These are phyloP conservation scores for Hymenopus coronatus DNA, from an alignment of 2,888 invertebrate species.

Conservation along the genomic window DNA sequence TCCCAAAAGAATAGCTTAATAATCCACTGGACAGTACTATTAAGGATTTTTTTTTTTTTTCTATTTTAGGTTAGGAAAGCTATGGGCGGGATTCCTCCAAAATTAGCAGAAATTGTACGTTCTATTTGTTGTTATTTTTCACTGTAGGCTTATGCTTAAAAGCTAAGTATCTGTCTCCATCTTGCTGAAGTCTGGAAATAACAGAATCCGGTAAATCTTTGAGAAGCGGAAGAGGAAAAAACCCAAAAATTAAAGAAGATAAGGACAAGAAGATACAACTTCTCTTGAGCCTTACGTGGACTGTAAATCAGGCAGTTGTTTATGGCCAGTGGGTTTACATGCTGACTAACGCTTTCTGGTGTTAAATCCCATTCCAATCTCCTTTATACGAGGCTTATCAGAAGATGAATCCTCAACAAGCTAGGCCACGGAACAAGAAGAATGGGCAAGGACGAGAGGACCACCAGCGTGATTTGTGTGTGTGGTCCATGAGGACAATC, in stretches of 20 bases:
- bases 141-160: too few relatives aligned
- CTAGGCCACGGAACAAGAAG: background rate
- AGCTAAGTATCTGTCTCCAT: too few relatives aligned
- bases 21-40: too few relatives aligned
- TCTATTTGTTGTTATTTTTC: too few relatives aligned
- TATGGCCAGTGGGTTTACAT: background rate
- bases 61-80: too few relatives aligned
- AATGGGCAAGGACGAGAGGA: background rate
- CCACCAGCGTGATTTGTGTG: background rate
- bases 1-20: too few relatives aligned
- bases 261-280: background rate
- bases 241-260: background rate
- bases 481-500: background rate
- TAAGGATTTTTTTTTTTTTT: too few relatives aligned
- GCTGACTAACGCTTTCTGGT: background rate
- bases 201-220: background rate
- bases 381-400: background rate
- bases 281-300: background rate
- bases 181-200: too few relatives aligned
- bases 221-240: background rate
- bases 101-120: too few relatives aligned
- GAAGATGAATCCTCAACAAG: background rate
- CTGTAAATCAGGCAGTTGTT: background rate
- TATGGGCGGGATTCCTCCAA: too few relatives aligned
- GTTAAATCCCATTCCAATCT: background rate